A percentile compares a stretch with the other conserved stretches of the same genome.
Evolutionary conservation across 2,113 vertebrate genomes (phyloP).

Genomic region (Rhinoderma darwinii): DNA sequence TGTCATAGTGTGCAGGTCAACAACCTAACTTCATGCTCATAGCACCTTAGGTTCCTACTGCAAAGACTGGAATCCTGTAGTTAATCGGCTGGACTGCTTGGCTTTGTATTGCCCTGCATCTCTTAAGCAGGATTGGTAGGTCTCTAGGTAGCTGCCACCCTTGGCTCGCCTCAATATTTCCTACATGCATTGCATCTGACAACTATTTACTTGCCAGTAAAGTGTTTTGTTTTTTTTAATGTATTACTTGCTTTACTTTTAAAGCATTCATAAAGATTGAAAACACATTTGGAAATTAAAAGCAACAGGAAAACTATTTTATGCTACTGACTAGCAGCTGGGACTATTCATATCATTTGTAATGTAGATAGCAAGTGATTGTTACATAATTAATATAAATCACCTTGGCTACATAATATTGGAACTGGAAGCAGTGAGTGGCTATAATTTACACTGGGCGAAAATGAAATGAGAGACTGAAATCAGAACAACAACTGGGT

Average conservation of each 20-base stretch:
- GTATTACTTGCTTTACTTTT: background rate
- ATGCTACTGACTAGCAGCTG: background rate
- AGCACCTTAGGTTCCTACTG: too few species aligned
- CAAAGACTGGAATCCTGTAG: too few species aligned
- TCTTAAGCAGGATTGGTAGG: background rate
- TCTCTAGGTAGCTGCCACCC: background rate
- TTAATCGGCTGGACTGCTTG: too few species aligned
- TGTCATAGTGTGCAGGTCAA: too few species aligned
- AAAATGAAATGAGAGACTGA: background rate
- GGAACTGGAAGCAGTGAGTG: background rate
- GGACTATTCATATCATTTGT: background rate
- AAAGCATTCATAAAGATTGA: background rate
- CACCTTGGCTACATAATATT: background rate
- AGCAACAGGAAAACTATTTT: constrained; percentile 3
- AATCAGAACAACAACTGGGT: background rate
- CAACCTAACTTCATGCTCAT: too few species aligned
- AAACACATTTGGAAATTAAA: background rate
- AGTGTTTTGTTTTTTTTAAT: background rate
- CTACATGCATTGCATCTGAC: background rate
- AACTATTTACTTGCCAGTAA: background rate
- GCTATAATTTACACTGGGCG: background rate
- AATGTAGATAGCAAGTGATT: background rate
- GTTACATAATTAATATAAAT: constrained; percentile 24
- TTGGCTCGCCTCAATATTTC: background rate
- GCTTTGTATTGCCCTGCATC: too few species aligned